A percentile compares a stretch with the other conserved stretches of the same genome.
phyloP scores from a whole-genome alignment of 2,797 vertebrate genomes.

The Botia kubotai region DNA sequence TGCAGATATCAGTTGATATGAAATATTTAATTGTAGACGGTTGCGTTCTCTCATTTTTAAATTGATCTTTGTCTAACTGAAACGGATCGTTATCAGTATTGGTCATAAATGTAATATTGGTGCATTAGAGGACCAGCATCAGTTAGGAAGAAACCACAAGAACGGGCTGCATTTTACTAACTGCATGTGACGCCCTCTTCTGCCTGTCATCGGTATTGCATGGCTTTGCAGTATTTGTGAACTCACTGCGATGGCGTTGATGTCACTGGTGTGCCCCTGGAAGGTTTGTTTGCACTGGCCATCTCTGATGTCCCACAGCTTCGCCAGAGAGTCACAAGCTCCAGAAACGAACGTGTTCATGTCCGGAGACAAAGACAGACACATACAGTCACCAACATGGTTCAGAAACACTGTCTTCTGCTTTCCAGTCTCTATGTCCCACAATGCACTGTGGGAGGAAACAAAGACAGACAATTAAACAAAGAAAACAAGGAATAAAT shows the following conservation, averaged over 20 bases:
- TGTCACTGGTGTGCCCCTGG: slow-evolving; percentile 91
- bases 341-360: slow-evolving; percentile 90
- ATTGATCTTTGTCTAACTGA: too few species aligned
- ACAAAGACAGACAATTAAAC: neutral
- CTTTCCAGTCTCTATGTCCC: slow-evolving; percentile 95
- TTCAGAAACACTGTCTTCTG: slow-evolving; percentile 88
- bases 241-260: slow-evolving; percentile 92
- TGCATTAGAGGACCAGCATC: neutral
- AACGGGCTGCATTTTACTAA: neutral
- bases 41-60: too few species aligned
- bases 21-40: too few species aligned
- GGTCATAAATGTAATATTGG: neutral
- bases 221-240: neutral
- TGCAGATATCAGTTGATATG: too few species aligned
- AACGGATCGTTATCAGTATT: neutral
- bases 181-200: neutral
- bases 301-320: slow-evolving; percentile 94
- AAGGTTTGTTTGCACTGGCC: slow-evolving; percentile 93
- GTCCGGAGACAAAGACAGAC: slow-evolving; percentile 87
- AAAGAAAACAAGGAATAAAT: neutral
- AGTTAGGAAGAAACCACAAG: too few species aligned
- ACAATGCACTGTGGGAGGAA: slow-evolving; percentile 81
- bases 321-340: slow-evolving; percentile 93
- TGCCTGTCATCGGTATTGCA: neutral
- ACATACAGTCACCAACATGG: slow-evolving; percentile 96